Evolutionary conservation across 2,888 invertebrate species (phyloP), one percentile per base, ranked within the genome.

Genomic region (Stegana nigrithorax): DNA sequence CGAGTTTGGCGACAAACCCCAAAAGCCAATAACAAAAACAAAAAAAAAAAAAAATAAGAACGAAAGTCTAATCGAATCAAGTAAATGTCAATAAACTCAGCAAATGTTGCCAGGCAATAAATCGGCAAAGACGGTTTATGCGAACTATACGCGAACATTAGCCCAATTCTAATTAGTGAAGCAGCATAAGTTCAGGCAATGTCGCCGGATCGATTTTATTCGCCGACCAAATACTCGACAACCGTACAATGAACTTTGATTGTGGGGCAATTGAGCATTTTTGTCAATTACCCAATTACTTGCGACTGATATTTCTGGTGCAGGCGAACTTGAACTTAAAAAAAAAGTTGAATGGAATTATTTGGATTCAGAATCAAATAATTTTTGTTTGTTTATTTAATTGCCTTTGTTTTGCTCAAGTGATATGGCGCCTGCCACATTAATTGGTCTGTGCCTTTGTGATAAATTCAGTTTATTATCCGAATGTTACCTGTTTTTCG

Each of bases 31-130:
- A 21, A 47, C 21, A 25, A 4, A 12, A 4, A 45, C 19, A 2
- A 12, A 47, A 25, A 4, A 3, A 21, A 12, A 47, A 21, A 23
- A 19, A 14, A 10, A 2, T 2, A 55, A 29, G 6, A 14, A 27
- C 3, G 19, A 10, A 55, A 12, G 32, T 36, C 32, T 55, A 55
- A 55, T 36, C 32, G 21, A 53, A 17, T 12, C 25, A 12, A 12
- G 23, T 10, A 47, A 55, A 55, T 55, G 53, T 55, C 32, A 55
- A 32, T 55, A 36, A 55, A 55, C 36, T n/a, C 36, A 23, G 21
- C 51, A 51, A 47, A 47, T 21, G 45, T 23, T 45, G 19, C 17
- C 8, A 36, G 36, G 45, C 45, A 21, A 19, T 45, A 17, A 42
- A 42, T 45, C 32, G 32, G 32, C 32, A 2, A 32, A 5, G 8